Conservation (phyloP, 2,113 vertebrate species). For the Galeopterus variegatus region DNA sequence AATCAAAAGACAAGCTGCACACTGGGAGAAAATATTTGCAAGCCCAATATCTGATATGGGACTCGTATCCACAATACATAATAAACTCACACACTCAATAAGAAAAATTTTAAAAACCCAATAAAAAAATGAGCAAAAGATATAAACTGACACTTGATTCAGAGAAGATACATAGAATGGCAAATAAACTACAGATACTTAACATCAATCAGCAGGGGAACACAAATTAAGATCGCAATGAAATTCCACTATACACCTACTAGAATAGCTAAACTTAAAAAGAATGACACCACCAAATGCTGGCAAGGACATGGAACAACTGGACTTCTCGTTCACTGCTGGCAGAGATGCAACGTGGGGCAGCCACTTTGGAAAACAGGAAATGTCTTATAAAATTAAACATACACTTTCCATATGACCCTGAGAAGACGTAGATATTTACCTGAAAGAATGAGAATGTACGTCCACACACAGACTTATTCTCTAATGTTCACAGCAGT, state of each 20-base stretch:
- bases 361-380: neutral
- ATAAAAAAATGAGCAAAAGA: neutral
- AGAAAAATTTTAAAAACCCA: neutral
- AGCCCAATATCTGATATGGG: neutral
- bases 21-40: neutral
- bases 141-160: neutral
- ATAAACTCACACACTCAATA: neutral
- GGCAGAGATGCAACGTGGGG: neutral
- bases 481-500: neutral
- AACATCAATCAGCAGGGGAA: no score
- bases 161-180: neutral
- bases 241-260: neutral
- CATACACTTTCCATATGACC: neutral
- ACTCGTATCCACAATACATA: neutral
- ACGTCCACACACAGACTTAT: neutral
- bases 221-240: neutral
- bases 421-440: neutral
- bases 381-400: neutral
- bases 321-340: no score
- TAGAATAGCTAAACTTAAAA: neutral
- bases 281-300: neutral
- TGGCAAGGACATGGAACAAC: fast-evolving
- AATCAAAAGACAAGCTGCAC: neutral
- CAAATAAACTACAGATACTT: neutral
- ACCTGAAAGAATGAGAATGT: neutral